Evolutionary conservation across 2,797 vertebrate genomes (phyloP).

Genomic region (Gobio occitaniae): DNA sequence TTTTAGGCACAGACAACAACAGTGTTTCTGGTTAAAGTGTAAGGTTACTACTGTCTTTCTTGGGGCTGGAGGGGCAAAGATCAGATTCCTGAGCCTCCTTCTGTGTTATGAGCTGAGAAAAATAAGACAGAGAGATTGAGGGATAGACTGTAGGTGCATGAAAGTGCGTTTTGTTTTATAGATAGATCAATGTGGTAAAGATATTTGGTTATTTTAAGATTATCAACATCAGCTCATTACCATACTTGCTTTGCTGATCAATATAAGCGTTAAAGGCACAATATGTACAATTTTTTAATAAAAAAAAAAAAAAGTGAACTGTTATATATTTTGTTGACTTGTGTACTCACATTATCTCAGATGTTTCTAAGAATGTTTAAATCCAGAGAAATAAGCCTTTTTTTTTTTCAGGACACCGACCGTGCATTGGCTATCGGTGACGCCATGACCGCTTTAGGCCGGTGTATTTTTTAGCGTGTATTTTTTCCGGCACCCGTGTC

Average conservation of each 20-base stretch:
- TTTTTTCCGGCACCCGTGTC: no score
- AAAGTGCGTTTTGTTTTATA: no score
- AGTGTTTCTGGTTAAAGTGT: slow-evolving; percentile 69
- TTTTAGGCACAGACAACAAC: not conserved
- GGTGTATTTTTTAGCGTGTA: no score
- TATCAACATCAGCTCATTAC: not conserved
- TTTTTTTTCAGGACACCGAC: no score
- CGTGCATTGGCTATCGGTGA: no score
- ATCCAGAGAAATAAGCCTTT: no score
- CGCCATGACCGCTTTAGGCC: no score
- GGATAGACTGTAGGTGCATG: not conserved
- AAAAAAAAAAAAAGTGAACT: no score
- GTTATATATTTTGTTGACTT: no score
- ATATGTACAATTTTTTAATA: no score
- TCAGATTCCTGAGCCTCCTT: slow-evolving; percentile 65
- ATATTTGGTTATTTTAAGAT: not conserved
- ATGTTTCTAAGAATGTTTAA: no score
- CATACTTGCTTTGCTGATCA: not conserved
- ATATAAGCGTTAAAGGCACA: not conserved
- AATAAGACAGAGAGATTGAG: slow-evolving; percentile 29
- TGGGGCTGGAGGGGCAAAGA: slow-evolving; percentile 72
- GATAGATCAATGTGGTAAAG: not conserved
- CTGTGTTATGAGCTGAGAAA: slow-evolving; percentile 57
- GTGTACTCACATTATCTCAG: no score
- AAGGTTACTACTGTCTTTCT: slow-evolving; percentile 70